phyloP scores from a whole-genome alignment of 2,113 vertebrate genomes.

The Crotophaga sulcirostris region DNA sequence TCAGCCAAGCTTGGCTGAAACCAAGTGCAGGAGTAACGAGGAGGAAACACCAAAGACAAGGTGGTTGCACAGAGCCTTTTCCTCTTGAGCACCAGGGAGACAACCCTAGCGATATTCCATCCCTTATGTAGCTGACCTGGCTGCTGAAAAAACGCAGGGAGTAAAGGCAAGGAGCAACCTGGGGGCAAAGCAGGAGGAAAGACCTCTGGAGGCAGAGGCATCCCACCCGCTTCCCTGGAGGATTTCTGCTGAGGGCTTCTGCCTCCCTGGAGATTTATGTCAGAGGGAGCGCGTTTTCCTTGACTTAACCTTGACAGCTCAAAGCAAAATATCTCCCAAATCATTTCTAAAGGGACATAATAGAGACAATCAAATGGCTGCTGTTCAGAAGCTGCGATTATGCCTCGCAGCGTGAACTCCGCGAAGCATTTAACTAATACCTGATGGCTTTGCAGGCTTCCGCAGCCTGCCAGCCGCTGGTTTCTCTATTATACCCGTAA shows the following conservation, averaged over 20 bases:
- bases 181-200: not conserved
- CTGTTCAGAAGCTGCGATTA: slow-evolving; percentile 58
- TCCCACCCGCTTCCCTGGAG: not conserved
- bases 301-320: slow-evolving; percentile 55
- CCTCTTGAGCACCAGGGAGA: rapidly evolving
- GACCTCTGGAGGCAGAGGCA: not conserved
- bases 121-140: not conserved
- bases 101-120: rapidly evolving
- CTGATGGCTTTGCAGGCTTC: slow-evolving; percentile 46
- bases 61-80: rapidly evolving
- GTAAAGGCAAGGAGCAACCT: not conserved
- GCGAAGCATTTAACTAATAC: slow-evolving; percentile 60
- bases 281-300: not conserved
- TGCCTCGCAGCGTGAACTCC: slow-evolving; percentile 53
- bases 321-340: slow-evolving; percentile 25
- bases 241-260: not conserved
- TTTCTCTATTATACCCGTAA: slow-evolving; percentile 36
- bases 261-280: not conserved
- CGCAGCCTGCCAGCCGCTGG: not conserved
- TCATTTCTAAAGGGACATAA: slow-evolving; percentile 51
- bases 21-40: not conserved
- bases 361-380: slow-evolving; percentile 54
- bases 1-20: not conserved
- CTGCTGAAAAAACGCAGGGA: not conserved
- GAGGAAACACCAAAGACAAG: rapidly evolving